A percentile compares a stretch with the other conserved stretches of the same genome.
These are phyloP conservation scores for Spinus pinus DNA, from an alignment of 2,797 vertebrate genomes.

Conservation along the genomic window DNA sequence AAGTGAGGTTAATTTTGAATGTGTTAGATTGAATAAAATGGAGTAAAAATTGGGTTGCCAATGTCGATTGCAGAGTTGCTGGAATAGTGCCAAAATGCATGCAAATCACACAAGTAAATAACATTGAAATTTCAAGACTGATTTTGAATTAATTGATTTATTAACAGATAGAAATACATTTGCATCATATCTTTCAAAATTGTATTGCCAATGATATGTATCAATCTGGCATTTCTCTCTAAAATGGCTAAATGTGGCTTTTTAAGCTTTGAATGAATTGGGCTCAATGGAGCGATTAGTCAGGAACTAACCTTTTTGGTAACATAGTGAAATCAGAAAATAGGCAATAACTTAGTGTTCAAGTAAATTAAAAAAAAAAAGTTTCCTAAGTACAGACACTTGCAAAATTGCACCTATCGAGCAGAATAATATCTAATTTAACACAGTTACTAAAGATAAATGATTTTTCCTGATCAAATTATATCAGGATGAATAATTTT, in stretches of 20 bases:
- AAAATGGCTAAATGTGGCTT: constrained; percentile 56
- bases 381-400: constrained; percentile 61
- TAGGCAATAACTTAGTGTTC: constrained; percentile 64
- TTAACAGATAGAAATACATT: constrained; percentile 33
- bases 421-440: constrained; percentile 77
- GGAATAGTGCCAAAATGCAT: not conserved
- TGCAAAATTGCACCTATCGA: constrained; percentile 69
- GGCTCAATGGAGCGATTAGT: constrained; percentile 67
- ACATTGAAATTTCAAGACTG: constrained; percentile 9
- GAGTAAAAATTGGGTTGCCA: not conserved
- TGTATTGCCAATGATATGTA: constrained; percentile 16
- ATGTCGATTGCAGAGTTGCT: not conserved
- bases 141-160: constrained; percentile 64
- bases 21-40: not conserved
- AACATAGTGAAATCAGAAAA: constrained; percentile 67
- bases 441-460: constrained; percentile 78
- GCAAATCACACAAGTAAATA: constrained; percentile 12
- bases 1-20: constrained; percentile 20
- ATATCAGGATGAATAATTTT: constrained; percentile 81
- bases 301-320: constrained; percentile 70
- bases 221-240: constrained; percentile 51
- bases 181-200: constrained; percentile 31
- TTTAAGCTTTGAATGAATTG: constrained; percentile 55
- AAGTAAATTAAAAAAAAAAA: constrained; percentile 59
- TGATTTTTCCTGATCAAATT: constrained; percentile 79